Evolutionary conservation across 2,888 invertebrate species (phyloP).

Genomic region (Trisateles emortualis): DNA sequence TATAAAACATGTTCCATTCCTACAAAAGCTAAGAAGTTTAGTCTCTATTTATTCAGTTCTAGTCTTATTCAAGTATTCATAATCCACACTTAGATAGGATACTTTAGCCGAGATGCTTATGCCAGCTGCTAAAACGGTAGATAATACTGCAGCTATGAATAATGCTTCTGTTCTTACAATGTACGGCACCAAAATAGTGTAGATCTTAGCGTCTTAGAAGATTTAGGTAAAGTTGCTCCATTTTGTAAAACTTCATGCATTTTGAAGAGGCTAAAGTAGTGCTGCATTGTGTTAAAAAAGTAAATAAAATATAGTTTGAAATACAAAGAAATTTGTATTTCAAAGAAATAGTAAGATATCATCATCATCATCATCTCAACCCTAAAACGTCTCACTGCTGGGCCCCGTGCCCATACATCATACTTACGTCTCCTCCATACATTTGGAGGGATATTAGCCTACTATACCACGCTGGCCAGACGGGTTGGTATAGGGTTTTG

Average conservation of each 20-base stretch:
- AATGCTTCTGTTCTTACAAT: constrained; percentile 22
- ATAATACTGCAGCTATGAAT: constrained; percentile 21
- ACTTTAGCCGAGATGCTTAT: not conserved
- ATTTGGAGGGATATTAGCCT: no score
- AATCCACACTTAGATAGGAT: not conserved
- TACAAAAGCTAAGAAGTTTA: no score
- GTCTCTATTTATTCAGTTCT: not conserved
- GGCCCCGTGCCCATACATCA: no score
- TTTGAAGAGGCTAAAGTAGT: not conserved
- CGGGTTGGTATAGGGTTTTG: no score
- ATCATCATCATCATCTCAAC: no score
- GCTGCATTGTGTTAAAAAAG: no score
- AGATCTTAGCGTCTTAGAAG: constrained; percentile 8
- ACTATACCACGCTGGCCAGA: no score
- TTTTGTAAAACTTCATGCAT: not conserved
- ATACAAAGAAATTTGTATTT: no score
- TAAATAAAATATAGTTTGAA: no score
- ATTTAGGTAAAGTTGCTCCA: not conserved
- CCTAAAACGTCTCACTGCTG: no score
- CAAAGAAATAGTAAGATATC: not conserved
- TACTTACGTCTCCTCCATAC: no score
- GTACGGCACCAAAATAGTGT: not conserved
- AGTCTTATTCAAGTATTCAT: not conserved
- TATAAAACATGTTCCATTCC: no score
- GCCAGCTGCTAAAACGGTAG: constrained; percentile 3